Base-by-base conservation (phyloP, 2,888 invertebrate genomes). In the Diadegma fenestrale region DNA sequence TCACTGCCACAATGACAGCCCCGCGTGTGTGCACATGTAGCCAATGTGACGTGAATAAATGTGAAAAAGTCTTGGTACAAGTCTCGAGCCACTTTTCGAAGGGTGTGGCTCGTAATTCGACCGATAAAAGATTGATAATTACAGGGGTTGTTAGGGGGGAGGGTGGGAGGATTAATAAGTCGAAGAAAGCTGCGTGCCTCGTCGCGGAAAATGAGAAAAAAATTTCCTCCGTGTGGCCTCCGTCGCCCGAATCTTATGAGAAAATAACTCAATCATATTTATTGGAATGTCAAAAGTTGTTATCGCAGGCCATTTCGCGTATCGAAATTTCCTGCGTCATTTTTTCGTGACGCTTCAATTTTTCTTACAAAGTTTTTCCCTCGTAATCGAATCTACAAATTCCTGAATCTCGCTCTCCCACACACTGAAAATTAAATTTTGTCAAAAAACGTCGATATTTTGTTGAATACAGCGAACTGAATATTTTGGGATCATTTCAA, bases 201-300 rank as follows among this genome's bases (percentile, higher is more conserved):
- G 6, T 37, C 19, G 30, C 6, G 22, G 45, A 68, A 45, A 54
- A 26, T 33, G 41, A 48, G 63, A 63, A 45, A 71, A 54, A 26
- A 37, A 19, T 33, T 33, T 77, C 71, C 54, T 63, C 68, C 48
- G n/a, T 10, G 17, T 17, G 48, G 10, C 26, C 10, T 43, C 26
- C 19, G 8, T 45, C 0, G 22, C 2, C 5, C 19, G n/a, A 69
- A 17, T 30, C 54, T 80, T 80, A 37, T 77, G 79, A 68, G 33
- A 64, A 37, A 76, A 71, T 82, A 61, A 82, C 80, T 86, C 82
- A 82, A 86, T 86, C 80, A 84, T 82, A 82, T 84, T 86, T 84
- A 86, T 86, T 77, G 81, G 51, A 79, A 33, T 17, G 26, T 68
- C 41, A 64, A 37, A n/a, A 30, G 33, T 64, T 75, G 63, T 78